Conservation (phyloP, 2,797 vertebrate genomes). For the Rhadinocentrus ornatus region DNA sequence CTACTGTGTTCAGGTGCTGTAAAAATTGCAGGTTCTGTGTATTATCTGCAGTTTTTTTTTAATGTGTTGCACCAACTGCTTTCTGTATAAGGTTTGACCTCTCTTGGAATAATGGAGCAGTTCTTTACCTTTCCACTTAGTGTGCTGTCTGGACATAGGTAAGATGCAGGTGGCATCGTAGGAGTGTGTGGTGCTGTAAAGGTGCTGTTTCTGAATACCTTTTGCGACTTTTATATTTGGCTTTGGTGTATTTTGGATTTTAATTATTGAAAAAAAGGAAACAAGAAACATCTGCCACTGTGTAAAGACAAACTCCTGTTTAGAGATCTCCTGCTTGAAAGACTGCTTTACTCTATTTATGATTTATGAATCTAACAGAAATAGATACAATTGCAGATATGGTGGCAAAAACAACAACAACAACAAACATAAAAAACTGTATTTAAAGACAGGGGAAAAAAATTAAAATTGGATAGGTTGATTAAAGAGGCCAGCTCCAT, state of each 20-base stretch:
- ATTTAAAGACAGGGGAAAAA: not conserved
- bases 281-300: not conserved
- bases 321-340: not conserved
- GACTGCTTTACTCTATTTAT: not conserved
- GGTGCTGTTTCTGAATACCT: not conserved
- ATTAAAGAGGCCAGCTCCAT: too few relatives aligned
- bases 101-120: not conserved
- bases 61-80: not conserved
- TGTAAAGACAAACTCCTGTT: too few relatives aligned
- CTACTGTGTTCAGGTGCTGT: constrained; percentile 10
- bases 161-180: not conserved
- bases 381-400: not conserved
- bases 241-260: not conserved
- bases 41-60: constrained; percentile 8
- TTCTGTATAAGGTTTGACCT: not conserved
- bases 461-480: too few relatives aligned
- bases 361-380: not conserved
- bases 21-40: constrained; percentile 15
- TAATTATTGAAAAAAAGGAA: not conserved
- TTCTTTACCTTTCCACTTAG: constrained; percentile 1
- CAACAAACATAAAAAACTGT: not conserved
- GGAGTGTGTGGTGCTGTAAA: not conserved
- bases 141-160: constrained; percentile 12
- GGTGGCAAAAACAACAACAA: too few relatives aligned
- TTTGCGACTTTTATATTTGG: constrained; percentile 5